A percentile compares a stretch with the other conserved stretches of the same genome.
These are phyloP conservation scores for Drosophila demipolita DNA, from an alignment of 2,888 invertebrate genomes.

Conservation along the genomic window DNA sequence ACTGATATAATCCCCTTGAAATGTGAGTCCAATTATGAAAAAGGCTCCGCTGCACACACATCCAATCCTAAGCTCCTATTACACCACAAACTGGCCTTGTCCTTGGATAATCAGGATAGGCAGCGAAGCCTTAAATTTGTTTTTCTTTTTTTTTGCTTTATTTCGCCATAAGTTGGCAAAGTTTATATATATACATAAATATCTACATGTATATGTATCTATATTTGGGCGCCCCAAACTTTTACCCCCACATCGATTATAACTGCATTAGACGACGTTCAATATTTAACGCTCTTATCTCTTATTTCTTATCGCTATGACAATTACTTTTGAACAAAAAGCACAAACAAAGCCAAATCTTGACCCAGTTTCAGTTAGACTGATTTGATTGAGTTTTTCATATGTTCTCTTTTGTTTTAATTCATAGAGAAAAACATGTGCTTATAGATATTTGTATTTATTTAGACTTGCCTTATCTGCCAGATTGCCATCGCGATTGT, in stretches of 20 bases:
- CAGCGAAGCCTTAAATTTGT: slow-evolving; percentile 22
- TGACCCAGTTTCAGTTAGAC: slow-evolving; percentile 46
- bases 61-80: slow-evolving; percentile 1
- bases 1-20: slow-evolving; percentile 9
- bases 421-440: neutral
- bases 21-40: slow-evolving; percentile 14
- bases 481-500: slow-evolving; percentile 84
- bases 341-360: slow-evolving; percentile 5
- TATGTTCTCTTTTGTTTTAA: neutral
- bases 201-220: neutral
- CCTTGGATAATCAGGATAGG: slow-evolving; percentile 6
- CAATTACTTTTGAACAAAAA: slow-evolving; percentile 18
- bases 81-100: neutral
- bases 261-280: slow-evolving; percentile 49
- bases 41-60: neutral
- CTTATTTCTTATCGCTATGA: slow-evolving; percentile 14
- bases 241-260: slow-evolving; percentile 51
- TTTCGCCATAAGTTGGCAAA: slow-evolving; percentile 5
- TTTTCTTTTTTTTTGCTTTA: neutral
- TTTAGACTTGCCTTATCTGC: slow-evolving; percentile 84
- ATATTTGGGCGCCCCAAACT: slow-evolving; percentile 9
- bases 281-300: slow-evolving; percentile 28
- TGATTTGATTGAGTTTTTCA: slow-evolving; percentile 6
- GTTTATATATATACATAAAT: neutral
- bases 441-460: neutral